These are phyloP conservation scores for Limenitis camilla DNA, from an alignment of 2,888 invertebrate species.

Conservation along the genomic window DNA sequence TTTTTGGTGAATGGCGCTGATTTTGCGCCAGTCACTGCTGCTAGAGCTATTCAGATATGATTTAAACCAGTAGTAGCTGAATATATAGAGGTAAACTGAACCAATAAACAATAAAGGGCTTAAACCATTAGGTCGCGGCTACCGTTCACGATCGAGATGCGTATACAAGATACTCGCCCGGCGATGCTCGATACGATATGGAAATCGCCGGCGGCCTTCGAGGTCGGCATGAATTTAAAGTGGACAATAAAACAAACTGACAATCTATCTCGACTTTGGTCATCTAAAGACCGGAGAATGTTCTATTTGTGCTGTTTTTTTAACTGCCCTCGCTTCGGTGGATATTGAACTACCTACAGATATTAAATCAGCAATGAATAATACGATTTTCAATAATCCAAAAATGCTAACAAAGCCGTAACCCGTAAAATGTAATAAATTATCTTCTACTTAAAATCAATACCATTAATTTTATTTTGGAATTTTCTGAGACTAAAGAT, in stretches of 20 bases:
- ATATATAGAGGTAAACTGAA: neutral
- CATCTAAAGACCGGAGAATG: neutral
- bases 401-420: too few relatives aligned
- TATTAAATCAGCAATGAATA: too few relatives aligned
- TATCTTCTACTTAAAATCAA: too few relatives aligned
- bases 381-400: too few relatives aligned
- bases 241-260: slow-evolving; percentile 27
- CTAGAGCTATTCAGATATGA: too few relatives aligned
- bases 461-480: too few relatives aligned
- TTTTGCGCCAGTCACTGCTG: too few relatives aligned
- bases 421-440: too few relatives aligned
- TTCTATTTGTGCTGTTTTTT: neutral
- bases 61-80: too few relatives aligned
- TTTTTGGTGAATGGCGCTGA: too few relatives aligned
- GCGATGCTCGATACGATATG: slow-evolving; percentile 60
- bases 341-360: too few relatives aligned
- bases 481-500: too few relatives aligned
- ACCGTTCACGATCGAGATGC: slow-evolving; percentile 24
- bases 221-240: slow-evolving; percentile 28
- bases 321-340: neutral
- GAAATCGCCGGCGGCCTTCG: slow-evolving; percentile 42
- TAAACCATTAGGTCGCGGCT: slow-evolving; percentile 7
- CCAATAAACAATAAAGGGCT: neutral
- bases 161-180: slow-evolving; percentile 23
- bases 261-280: slow-evolving; percentile 10